Base-by-base conservation (phyloP, 2,797 vertebrate species). In the Typhlichthys eigenmanni region DNA sequence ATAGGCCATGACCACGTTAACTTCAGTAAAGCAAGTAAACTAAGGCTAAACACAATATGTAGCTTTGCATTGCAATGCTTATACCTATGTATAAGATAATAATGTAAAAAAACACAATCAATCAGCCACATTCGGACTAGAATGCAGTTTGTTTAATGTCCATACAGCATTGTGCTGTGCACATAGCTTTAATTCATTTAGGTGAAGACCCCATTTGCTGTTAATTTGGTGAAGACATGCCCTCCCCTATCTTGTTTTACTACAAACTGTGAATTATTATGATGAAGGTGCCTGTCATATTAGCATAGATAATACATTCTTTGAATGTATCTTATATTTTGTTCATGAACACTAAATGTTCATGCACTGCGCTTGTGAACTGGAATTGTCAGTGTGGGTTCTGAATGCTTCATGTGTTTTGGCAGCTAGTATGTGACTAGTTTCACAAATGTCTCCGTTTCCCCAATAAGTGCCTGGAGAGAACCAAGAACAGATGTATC, bases 371-470 rank as follows among this genome's bases (percentile, higher is more conserved):
- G 62, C 55, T 5, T 76, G 65, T 79, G 71, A 71, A 65, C 62
- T 16, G 55, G 64, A 77, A 78, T 78, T 73, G 76, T 68, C 71
- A 62, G 67, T 74, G 76, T 74, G 0, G 48, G 67, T 62, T 62
- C 71, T 77, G 81, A 84, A 85, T 83, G 69, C 75, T 68, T 63
- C 58, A 64, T 34, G 54, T 78, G 79, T 82, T 87, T 74, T 82
- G 77, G 82, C 85, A 81, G 83, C 68, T 65, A 2, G 62, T 69
- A 58, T 87, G 87, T 85, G 87, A 87, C 68, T 72, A 56, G 83
- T 65, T 80, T 88, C 50, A 2, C 16, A 48, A 64, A 73, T 6
- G 7, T 51, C 64, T 69, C 61, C 52, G 55, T 60, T 74, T 72
- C 48, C 64, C 62, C 69, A 29, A 13, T 53, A 46, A 50, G 61